These are phyloP conservation scores for Aurelia sp. DNA, from an alignment of 30 jellyfish, hydroid and myxozoan species.

Conservation along the genomic window DNA sequence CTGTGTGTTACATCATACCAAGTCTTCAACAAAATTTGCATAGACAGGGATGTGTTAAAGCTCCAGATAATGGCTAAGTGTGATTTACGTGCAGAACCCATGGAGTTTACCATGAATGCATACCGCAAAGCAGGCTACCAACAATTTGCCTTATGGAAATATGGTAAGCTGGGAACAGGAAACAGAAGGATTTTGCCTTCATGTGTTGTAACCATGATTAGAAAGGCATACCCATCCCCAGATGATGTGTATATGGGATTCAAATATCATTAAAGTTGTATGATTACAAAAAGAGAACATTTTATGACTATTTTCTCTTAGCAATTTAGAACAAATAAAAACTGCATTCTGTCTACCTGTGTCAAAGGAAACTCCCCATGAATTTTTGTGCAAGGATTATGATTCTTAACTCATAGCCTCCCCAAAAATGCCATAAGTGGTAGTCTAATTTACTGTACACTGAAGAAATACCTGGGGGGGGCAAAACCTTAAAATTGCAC, in stretches of 20 bases:
- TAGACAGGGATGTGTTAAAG: slow-evolving; percentile 8
- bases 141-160: slow-evolving; percentile 41
- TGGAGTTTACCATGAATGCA: slow-evolving; percentile 9
- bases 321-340: no score
- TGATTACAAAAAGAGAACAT: not conserved
- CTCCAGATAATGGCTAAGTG: slow-evolving; percentile 19
- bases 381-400: no score
- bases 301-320: no score
- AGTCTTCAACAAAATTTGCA: slow-evolving; percentile 10
- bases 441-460: no score
- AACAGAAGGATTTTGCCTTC: slow-evolving; percentile 40
- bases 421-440: no score
- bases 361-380: no score
- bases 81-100: slow-evolving; percentile 21
- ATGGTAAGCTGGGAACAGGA: slow-evolving; percentile 28
- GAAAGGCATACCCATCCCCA: slow-evolving; percentile 20
- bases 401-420: no score
- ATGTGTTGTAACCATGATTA: slow-evolving; percentile 19
- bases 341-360: no score
- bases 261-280: not conserved
- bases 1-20: slow-evolving; percentile 22
- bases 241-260: slow-evolving; percentile 25
- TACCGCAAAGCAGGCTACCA: slow-evolving; percentile 35
- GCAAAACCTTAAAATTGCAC: no score
- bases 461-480: no score